These are phyloP conservation scores for Drosophila barbarae DNA, from an alignment of 2,888 invertebrate species.

Conservation along the genomic window DNA sequence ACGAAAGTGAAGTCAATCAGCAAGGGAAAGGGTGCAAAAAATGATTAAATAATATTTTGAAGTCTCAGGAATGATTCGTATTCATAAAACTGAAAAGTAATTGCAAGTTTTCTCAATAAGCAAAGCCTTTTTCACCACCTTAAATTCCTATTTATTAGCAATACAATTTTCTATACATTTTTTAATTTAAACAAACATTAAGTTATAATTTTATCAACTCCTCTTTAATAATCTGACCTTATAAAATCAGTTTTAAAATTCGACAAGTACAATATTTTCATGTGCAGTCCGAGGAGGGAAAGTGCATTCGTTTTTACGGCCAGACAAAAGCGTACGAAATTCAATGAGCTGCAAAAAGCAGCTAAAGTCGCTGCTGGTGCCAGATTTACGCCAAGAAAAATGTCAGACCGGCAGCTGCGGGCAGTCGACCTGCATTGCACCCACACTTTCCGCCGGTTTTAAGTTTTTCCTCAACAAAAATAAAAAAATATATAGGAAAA, in stretches of 20 bases:
- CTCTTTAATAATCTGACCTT: neutral
- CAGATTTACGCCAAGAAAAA: constrained; percentile 74
- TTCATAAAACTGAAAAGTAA: neutral
- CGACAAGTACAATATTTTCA: neutral
- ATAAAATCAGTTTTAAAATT: constrained; percentile 2
- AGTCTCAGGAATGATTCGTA: neutral
- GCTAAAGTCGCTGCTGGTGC: constrained; percentile 67
- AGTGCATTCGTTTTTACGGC: constrained; percentile 61
- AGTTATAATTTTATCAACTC: neutral
- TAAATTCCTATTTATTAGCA: neutral
- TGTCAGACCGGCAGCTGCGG: constrained; percentile 53
- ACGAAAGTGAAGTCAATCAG: neutral
- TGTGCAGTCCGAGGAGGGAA: constrained; percentile 8
- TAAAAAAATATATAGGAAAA: constrained; percentile 6
- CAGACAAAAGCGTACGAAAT: constrained; percentile 71
- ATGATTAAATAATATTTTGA: neutral
- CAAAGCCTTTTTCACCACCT: neutral
- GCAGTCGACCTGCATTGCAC: constrained; percentile 38
- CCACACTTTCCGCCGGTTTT: constrained; percentile 34
- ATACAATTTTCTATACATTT: neutral
- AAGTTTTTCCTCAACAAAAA: constrained; percentile 25
- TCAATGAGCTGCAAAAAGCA: constrained; percentile 74
- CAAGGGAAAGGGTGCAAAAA: neutral
- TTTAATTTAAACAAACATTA: neutral
- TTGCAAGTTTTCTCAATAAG: neutral